These are phyloP conservation scores for Adineta ricciae DNA, from an alignment of 2,888 invertebrate genomes.

Conservation along the genomic window DNA sequence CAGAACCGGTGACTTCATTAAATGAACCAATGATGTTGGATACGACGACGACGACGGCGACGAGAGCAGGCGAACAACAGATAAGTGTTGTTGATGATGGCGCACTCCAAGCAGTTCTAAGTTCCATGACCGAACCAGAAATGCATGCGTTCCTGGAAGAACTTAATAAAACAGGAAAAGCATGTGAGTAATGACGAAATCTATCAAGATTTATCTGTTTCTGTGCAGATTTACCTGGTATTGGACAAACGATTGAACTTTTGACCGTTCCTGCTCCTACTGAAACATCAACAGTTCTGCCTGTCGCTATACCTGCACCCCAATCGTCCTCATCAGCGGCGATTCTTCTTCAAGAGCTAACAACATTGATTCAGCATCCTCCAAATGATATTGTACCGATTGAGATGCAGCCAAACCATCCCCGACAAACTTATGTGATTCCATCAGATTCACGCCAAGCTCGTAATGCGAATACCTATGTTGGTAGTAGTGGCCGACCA, in stretches of 20 bases:
- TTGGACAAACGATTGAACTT: slow-evolving; percentile 9
- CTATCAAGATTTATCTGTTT: neutral
- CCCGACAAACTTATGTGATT: neutral
- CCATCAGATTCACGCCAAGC: neutral
- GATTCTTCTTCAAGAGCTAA: neutral
- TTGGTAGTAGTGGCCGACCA: neutral
- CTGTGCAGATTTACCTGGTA: neutral
- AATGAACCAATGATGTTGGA: neutral
- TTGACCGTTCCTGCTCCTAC: neutral
- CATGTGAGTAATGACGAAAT: neutral
- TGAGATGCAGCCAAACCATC: neutral
- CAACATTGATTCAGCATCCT: neutral
- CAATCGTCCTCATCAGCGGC: neutral
- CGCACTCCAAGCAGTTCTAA: neutral
- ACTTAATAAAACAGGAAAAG: slow-evolving; percentile 15
- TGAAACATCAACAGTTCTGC: neutral
- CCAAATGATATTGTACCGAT: neutral
- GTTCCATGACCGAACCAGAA: neutral
- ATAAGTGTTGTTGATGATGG: slow-evolving; percentile 5
- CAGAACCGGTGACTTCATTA: neutral
- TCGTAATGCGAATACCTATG: neutral
- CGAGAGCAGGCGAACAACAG: neutral
- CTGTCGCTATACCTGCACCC: neutral
- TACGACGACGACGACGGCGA: neutral
- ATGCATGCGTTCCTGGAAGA: neutral